phyloP scores from a whole-genome alignment of 2,797 vertebrate genomes.

The Lophius americanus region DNA sequence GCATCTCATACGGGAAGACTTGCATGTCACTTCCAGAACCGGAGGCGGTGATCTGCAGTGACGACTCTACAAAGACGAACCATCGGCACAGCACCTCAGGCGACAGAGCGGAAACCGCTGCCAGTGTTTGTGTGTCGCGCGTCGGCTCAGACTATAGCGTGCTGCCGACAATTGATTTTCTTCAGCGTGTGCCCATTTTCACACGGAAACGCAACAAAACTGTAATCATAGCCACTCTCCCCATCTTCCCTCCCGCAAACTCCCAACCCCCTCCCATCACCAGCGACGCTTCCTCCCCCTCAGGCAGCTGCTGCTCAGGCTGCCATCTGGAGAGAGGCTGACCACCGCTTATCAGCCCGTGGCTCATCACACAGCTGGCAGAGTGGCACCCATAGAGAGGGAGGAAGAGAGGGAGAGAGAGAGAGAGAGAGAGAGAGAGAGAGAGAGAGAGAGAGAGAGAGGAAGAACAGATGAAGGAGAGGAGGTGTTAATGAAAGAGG shows the following conservation, averaged over 20 bases:
- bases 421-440: not conserved
- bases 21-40: conserved; percentile 43
- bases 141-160: conserved; percentile 38
- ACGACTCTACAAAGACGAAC: conserved; percentile 49
- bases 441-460: conserved; percentile 2
- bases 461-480: conserved; percentile 21
- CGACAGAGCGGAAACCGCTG: conserved; percentile 37
- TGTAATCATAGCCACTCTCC: conserved; percentile 67
- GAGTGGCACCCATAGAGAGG: conserved; percentile 34
- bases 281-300: conserved; percentile 41
- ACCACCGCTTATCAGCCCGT: conserved; percentile 80
- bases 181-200: conserved; percentile 67
- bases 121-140: conserved; percentile 26
- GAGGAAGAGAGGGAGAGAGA: conserved; percentile 1
- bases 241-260: conserved; percentile 25
- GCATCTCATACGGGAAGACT: conserved; percentile 50
- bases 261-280: conserved; percentile 18
- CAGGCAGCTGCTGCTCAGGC: conserved; percentile 79
- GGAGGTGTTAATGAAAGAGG: conserved; percentile 37
- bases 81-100: conserved; percentile 49
- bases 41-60: conserved; percentile 33
- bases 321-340: conserved; percentile 81
- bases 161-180: conserved; percentile 71
- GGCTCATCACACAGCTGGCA: conserved; percentile 79
- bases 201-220: conserved; percentile 75